phyloP scores from a whole-genome alignment of 2,888 invertebrate species.

The Drosophila mimetica region DNA sequence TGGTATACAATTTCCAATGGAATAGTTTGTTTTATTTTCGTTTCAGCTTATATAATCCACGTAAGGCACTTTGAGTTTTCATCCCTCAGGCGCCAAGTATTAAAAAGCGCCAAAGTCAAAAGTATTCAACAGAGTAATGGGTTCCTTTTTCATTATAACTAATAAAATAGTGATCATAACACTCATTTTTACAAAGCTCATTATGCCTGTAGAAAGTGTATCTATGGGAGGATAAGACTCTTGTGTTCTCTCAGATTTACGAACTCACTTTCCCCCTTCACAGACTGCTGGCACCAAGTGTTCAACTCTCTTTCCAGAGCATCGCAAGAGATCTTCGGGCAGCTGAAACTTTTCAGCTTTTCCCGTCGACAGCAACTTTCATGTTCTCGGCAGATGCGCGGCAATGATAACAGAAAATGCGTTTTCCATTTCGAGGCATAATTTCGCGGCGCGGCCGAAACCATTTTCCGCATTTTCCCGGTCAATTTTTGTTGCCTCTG shows the following conservation, averaged over 20 bases:
- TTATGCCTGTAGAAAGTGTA: neutral
- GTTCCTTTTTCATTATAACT: no score
- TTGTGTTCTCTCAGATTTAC: conserved; percentile 6
- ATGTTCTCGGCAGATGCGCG: conserved; percentile 60
- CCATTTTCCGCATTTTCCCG: conserved; percentile 71
- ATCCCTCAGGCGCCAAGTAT: no score
- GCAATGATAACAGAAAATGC: conserved; percentile 71
- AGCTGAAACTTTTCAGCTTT: conserved; percentile 5
- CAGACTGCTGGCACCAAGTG: neutral
- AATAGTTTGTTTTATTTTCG: no score
- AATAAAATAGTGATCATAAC: no score
- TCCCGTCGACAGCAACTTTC: conserved; percentile 38
- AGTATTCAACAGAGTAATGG: no score
- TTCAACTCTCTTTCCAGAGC: conserved; percentile 7
- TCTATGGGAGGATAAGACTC: neutral
- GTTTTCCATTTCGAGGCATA: conserved; percentile 69
- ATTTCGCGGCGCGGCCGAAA: conserved; percentile 47
- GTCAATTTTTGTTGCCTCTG: conserved; percentile 23
- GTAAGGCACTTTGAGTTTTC: no score
- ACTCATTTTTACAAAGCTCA: no score
- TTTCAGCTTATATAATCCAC: no score
- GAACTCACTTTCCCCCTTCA: conserved; percentile 27
- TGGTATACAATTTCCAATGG: no score
- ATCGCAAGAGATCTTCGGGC: neutral
- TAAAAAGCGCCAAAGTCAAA: no score